These are phyloP conservation scores for Habroteleia sp. DNA, from an alignment of 2,888 invertebrate species.

Conservation along the genomic window DNA sequence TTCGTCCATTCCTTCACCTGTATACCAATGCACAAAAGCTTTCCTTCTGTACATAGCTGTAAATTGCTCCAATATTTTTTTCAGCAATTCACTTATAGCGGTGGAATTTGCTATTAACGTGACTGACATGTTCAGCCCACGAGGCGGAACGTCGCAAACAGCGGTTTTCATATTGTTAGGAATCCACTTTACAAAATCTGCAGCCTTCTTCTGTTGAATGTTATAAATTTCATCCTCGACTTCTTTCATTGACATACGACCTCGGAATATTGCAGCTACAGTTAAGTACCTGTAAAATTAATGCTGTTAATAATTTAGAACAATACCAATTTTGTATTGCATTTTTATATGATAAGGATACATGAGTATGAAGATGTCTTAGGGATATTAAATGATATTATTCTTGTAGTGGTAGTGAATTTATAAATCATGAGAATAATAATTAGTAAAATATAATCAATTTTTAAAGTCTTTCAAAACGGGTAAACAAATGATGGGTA, in stretches of 20 bases:
- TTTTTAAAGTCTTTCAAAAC: too few species aligned
- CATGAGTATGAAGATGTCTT: not conserved
- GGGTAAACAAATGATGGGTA: too few species aligned
- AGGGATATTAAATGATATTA: too few species aligned
- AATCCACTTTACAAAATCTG: slow-evolving; percentile 88
- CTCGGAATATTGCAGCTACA: slow-evolving; percentile 87
- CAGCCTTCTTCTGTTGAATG: slow-evolving; percentile 85
- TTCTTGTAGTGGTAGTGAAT: too few species aligned
- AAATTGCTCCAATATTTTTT: slow-evolving; percentile 93
- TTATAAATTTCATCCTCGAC: slow-evolving; percentile 89
- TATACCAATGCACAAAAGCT: slow-evolving; percentile 99
- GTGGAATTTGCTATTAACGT: slow-evolving; percentile 95
- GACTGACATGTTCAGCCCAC: slow-evolving; percentile 91
- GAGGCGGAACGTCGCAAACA: slow-evolving; percentile 90
- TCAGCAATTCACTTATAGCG: slow-evolving; percentile 93
- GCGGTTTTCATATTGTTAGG: slow-evolving; percentile 92
- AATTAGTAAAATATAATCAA: too few species aligned
- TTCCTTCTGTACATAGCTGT: slow-evolving; percentile 97
- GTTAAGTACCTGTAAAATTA: slow-evolving; percentile 81
- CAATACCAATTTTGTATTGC: too few species aligned
- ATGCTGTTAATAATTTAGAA: too few species aligned
- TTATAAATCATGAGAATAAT: too few species aligned
- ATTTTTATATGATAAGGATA: too few species aligned
- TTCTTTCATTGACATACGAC: slow-evolving; percentile 88
- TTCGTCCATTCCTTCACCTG: slow-evolving; percentile 98